These are phyloP conservation scores for Cybosia mesomella DNA, from an alignment of 2,888 invertebrate species.

Conservation along the genomic window DNA sequence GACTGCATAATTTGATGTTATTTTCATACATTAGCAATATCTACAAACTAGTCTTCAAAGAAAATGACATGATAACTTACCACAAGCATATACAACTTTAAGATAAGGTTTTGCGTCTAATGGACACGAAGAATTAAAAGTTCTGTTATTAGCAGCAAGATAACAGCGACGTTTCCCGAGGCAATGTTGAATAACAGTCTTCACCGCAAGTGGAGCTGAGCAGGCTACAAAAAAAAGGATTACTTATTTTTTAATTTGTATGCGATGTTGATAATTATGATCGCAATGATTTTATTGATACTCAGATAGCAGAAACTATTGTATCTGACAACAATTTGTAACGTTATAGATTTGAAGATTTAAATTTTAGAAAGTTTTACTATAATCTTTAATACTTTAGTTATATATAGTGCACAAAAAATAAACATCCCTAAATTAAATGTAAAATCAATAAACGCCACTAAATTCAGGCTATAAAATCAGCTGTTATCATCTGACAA, in stretches of 20 bases:
- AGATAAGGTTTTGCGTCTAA: slow-evolving; percentile 91
- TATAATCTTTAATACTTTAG: no score
- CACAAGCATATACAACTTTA: slow-evolving; percentile 94
- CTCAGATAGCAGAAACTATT: background rate
- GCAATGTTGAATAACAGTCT: slow-evolving; percentile 95
- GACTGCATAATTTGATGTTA: background rate
- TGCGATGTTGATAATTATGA: background rate
- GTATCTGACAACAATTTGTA: background rate
- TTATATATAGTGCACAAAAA: background rate
- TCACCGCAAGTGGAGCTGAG: slow-evolving; percentile 92
- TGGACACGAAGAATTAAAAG: slow-evolving; percentile 93
- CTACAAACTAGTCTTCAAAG: no score
- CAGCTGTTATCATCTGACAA: no score
- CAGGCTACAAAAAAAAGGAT: slow-evolving; percentile 89
- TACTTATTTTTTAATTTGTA: background rate
- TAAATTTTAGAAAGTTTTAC: no score
- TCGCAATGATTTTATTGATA: background rate
- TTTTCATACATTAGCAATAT: no score
- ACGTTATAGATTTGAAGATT: no score
- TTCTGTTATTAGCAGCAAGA: slow-evolving; percentile 90
- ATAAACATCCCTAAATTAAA: no score
- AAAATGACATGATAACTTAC: slow-evolving; percentile 89
- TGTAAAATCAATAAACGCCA: no score
- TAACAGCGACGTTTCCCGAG: slow-evolving; percentile 93
- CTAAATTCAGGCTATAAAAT: no score